Conservation (phyloP, 2,797 vertebrate species). For the Gallinago solitaria region DNA sequence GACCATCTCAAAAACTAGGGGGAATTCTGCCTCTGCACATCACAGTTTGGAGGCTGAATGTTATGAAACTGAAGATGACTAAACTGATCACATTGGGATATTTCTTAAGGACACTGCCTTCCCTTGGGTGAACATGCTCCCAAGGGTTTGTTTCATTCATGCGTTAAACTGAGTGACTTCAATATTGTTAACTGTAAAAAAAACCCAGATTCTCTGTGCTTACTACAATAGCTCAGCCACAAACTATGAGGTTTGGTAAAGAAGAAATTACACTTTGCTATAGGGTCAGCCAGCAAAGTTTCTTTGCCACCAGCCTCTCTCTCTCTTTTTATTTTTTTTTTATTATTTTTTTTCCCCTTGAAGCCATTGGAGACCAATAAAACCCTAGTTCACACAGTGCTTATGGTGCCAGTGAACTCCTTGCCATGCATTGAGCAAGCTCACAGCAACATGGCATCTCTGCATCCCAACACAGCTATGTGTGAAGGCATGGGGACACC, state of each 20-base stretch:
- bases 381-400: neutral
- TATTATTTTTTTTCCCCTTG: neutral
- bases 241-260: neutral
- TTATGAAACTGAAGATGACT: slow-evolving; percentile 18
- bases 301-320: neutral
- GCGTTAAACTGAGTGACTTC: slow-evolving; percentile 7
- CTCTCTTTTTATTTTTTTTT: neutral
- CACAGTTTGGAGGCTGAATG: neutral
- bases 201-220: neutral
- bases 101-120: slow-evolving; percentile 9
- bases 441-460: neutral
- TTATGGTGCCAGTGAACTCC: neutral
- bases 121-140: neutral
- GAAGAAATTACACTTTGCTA: neutral
- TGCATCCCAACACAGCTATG: neutral
- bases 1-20: neutral
- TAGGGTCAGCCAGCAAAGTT: neutral
- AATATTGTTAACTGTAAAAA: neutral
- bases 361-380: neutral
- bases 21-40: neutral
- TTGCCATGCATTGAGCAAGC: fast-evolving
- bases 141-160: slow-evolving; percentile 16
- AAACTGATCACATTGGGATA: neutral
- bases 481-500: fast-evolving
- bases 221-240: slow-evolving; percentile 42